Base-by-base conservation (phyloP, 2,113 vertebrate genomes). In the Menidia beryllina region DNA sequence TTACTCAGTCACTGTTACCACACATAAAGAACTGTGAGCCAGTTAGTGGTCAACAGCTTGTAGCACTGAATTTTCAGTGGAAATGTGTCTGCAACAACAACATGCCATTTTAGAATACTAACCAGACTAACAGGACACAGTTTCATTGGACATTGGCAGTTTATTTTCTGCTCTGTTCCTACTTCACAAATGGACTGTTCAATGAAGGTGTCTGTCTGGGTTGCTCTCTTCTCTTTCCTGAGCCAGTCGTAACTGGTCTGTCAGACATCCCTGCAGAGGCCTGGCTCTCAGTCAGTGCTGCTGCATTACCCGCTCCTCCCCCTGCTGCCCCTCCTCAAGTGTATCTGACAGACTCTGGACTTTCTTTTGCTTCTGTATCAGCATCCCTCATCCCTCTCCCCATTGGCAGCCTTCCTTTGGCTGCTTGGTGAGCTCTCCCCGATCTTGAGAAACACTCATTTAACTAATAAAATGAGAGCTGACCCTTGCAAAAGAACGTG, bases 191-290 rank as follows among this genome's bases (percentile, higher is more conserved):
- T 90, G 90, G 15, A 86, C 79, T 70, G 91, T 89, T 72, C 69
- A 77, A 70, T 92, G 91, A 30, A 92, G 88, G 74, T 92, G 91
- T 86, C 85, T 74, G 56, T 91, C 88, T 25, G 89, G 75, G 45
- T 88, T 72, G 5, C 26, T 78, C 77, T 72, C 86, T 84, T 65
- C 69, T 82, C 30, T 79, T 49, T 61, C 77, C 77, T 15, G 85
- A 63, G 59, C 54, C 38, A 11, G 13, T 23, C 70, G 71, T 70
- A 9, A 45, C 10, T 2, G 69, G 50, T 72, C 82, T 82, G 24
- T 88, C 86, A 21, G 76, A 67, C 1, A 68, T 69, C 51, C 48
- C 77, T 19, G 48, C 25, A 12, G 66, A 56, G 27, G 58, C 15
- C 43, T 65, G 81, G 56, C 48, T 67, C 53, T 82, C 77, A 19